Conservation (phyloP, 2,113 vertebrate species). For the Seriola quinqueradiata region DNA sequence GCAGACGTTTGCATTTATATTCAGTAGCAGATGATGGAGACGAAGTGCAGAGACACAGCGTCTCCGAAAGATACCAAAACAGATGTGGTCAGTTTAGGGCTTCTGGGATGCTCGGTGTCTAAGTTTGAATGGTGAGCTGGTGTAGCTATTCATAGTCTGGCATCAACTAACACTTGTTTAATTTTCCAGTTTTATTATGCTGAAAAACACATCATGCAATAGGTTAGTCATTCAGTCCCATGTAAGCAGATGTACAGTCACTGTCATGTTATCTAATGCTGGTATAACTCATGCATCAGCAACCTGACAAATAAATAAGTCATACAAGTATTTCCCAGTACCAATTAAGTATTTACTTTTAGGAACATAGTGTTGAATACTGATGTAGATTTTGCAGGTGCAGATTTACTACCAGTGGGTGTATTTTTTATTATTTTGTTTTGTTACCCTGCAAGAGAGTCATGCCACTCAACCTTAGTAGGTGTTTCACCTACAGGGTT, state of each 20-base stretch:
- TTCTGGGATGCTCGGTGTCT: constrained; percentile 1
- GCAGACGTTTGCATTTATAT: constrained; percentile 62
- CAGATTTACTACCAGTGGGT: constrained; percentile 24
- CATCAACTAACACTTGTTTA: background rate
- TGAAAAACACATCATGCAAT: constrained; percentile 31
- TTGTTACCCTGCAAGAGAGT: constrained; percentile 59
- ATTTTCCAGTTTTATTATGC: constrained; percentile 9
- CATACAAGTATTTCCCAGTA: constrained; percentile 8
- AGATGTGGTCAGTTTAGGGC: constrained; percentile 1
- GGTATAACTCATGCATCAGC: constrained; percentile 49
- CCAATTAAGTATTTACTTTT: constrained; percentile 7
- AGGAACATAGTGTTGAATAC: constrained; percentile 7
- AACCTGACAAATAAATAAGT: constrained; percentile 19
- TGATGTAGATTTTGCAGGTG: constrained; percentile 18
- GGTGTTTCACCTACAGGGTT: constrained; percentile 79
- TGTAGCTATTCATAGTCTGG: background rate
- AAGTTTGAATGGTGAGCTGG: background rate
- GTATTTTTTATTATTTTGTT: constrained; percentile 53
- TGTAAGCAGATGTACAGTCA: constrained; percentile 8
- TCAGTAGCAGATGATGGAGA: constrained; percentile 47
- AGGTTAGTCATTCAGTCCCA: constrained; percentile 11
- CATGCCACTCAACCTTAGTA: constrained; percentile 71
- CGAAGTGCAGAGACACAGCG: constrained; percentile 33
- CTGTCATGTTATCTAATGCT: constrained; percentile 39
- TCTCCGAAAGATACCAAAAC: constrained; percentile 37